Conservation (phyloP, 1,140 invertebrate species). For the Drosophila mauritiana region DNA sequence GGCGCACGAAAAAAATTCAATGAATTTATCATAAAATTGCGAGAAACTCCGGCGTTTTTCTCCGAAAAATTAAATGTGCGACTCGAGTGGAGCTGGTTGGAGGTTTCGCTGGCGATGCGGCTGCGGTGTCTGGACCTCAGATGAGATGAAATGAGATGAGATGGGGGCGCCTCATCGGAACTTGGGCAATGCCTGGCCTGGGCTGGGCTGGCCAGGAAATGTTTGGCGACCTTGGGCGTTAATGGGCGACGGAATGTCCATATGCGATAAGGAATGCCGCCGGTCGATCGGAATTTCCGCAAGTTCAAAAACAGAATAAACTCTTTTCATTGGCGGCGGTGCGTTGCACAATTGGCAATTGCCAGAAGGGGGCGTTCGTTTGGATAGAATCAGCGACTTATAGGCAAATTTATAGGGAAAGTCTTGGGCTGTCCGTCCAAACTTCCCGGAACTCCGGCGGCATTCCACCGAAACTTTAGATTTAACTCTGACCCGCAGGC, state of each 20-base stretch:
- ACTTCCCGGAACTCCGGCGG: constrained; percentile 5
- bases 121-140: neutral
- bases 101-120: neutral
- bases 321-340: constrained; percentile 6
- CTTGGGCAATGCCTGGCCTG: constrained; percentile 33
- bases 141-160: neutral
- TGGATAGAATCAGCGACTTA: constrained; percentile 1
- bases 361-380: neutral
- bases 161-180: constrained; percentile 51
- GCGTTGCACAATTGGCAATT: constrained; percentile 27
- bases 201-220: constrained; percentile 12
- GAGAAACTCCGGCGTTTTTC: constrained; percentile 82
- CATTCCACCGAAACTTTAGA: constrained; percentile 13
- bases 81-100: constrained; percentile 22
- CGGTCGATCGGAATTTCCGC: constrained; percentile 23
- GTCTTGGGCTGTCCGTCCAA: neutral
- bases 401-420: constrained; percentile 24
- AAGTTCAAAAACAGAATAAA: constrained; percentile 10
- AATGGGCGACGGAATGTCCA: neutral
- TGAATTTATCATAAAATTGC: constrained; percentile 84
- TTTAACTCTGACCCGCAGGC: neutral
- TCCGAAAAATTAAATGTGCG: constrained; percentile 72
- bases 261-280: neutral
- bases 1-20: constrained; percentile 68
- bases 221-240: constrained; percentile 18